Evolutionary conservation across 2,113 vertebrate species (phyloP).

Genomic region (Lutjanus erythropterus): DNA sequence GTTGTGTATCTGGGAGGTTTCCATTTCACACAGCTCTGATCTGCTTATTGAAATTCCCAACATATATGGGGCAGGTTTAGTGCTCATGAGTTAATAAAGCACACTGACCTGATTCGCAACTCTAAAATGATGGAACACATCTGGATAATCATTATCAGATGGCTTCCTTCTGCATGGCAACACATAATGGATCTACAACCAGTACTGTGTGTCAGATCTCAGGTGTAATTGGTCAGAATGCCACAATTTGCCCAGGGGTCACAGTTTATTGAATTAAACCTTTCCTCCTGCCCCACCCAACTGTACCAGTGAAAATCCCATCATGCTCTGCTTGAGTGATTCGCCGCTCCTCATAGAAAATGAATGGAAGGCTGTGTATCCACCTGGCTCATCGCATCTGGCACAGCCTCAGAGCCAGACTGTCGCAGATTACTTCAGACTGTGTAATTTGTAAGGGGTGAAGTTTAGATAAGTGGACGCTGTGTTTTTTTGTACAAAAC

Average conservation of each 20-base stretch:
- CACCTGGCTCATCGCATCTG: background rate
- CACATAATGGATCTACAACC: background rate
- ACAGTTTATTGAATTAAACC: conserved; percentile 32
- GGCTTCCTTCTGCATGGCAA: background rate
- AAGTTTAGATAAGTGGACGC: background rate
- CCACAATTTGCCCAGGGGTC: conserved; percentile 2
- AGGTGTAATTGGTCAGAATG: conserved; percentile 10
- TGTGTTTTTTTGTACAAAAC: background rate
- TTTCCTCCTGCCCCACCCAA: background rate
- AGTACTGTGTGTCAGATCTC: conserved; percentile 8
- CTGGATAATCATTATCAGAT: background rate
- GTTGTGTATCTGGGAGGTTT: no score
- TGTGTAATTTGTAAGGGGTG: background rate
- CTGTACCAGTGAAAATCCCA: conserved; percentile 21
- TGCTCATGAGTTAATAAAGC: background rate
- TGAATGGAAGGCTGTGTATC: background rate
- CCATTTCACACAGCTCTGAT: no score
- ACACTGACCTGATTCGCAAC: no score
- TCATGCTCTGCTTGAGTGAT: conserved; percentile 27
- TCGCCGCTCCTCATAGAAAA: conserved; percentile 13
- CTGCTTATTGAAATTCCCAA: no score
- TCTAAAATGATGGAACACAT: background rate
- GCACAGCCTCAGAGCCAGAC: background rate
- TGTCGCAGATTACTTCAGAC: background rate
- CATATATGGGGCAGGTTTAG: no score